Evolutionary conservation across 2,888 invertebrate species (phyloP).

Genomic region (Amiota mariae): DNA sequence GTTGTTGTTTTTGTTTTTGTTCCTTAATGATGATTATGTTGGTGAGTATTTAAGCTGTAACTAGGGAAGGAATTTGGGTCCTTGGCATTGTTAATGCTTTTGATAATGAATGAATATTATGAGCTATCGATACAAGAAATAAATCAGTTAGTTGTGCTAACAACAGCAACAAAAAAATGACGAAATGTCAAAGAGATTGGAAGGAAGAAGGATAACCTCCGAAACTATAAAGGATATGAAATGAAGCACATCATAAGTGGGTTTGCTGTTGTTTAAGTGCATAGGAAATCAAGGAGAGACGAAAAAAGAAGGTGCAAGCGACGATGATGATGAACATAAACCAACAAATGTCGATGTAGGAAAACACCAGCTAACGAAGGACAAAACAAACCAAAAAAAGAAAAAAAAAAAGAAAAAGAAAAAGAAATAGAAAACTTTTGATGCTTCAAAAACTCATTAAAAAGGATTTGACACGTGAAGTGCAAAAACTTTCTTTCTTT

Average conservation of each 20-base stretch:
- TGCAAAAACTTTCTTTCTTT: slow-evolving; percentile 66
- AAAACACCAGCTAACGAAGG: not conserved
- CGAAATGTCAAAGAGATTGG: no score
- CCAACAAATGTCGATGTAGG: not conserved
- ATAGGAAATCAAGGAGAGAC: not conserved
- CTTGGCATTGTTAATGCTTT: not conserved
- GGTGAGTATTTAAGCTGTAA: no score
- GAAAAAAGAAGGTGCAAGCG: not conserved
- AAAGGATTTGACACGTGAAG: slow-evolving; percentile 70
- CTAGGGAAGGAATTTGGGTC: no score
- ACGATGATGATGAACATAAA: not conserved
- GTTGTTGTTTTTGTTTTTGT: no score
- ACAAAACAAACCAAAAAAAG: not conserved
- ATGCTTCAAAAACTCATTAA: slow-evolving; percentile 69
- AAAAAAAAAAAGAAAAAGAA: not conserved
- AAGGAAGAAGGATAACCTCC: no score
- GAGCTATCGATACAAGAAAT: slow-evolving; percentile 27
- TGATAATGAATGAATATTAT: slow-evolving; percentile 8
- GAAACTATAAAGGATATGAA: not conserved
- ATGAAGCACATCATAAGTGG: slow-evolving; percentile 7
- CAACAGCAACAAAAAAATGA: not conserved
- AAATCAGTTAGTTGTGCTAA: slow-evolving; percentile 28
- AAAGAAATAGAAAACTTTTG: slow-evolving; percentile 64
- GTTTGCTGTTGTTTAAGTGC: not conserved
- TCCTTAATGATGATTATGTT: no score